Percentiles rank a stretch among this genome's conserved stretches.
Evolutionary conservation across 2,113 vertebrate species (phyloP).

Genomic region (Choloepus hoffmanni): DNA sequence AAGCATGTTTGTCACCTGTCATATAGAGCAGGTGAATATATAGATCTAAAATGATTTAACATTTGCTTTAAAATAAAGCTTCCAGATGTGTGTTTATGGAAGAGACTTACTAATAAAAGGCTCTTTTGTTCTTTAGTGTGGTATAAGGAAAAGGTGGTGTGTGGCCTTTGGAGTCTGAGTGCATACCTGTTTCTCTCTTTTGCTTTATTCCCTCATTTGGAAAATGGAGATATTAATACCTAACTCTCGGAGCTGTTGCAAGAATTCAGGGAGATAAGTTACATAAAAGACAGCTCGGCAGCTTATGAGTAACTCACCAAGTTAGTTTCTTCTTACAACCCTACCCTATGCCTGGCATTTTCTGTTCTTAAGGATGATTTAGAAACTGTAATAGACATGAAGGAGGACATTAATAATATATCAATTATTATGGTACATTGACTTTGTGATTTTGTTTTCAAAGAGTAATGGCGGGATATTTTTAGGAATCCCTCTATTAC

Average conservation of each 20-base stretch:
- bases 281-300: neutral
- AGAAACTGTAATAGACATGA: neutral
- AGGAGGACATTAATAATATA: neutral
- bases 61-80: neutral
- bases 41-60: neutral
- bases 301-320: neutral
- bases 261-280: neutral
- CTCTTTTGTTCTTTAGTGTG: neutral
- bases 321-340: neutral
- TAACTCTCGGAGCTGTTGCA: neutral
- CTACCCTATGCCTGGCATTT: accelerated
- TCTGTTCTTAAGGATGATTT: neutral
- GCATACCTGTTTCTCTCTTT: neutral
- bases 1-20: neutral
- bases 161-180: neutral
- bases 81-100: neutral
- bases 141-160: neutral
- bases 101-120: neutral
- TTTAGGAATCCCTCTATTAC: neutral
- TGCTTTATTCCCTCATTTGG: neutral
- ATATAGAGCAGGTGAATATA: neutral
- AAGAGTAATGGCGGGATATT: neutral
- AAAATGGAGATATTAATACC: neutral
- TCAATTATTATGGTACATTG: neutral
- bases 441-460: neutral